These are phyloP conservation scores for Drepana arcuata DNA, from an alignment of 1,140 invertebrate species.

Conservation along the genomic window DNA sequence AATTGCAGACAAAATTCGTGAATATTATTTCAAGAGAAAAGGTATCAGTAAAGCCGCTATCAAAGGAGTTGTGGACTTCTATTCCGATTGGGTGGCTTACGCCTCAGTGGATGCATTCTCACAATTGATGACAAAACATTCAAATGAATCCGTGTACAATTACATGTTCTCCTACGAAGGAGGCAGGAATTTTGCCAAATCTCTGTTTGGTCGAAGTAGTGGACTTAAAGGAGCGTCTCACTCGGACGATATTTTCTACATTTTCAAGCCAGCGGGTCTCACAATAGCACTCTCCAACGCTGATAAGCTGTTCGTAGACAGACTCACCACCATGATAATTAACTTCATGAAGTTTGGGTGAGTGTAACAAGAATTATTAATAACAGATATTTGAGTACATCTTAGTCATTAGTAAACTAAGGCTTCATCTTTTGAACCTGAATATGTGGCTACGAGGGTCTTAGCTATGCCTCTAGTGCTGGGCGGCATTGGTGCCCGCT, in stretches of 20 bases:
- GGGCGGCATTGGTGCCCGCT: too few relatives aligned
- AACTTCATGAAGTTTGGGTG: conserved; percentile 60
- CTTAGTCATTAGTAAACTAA: too few relatives aligned
- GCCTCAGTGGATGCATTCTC: conserved; percentile 35
- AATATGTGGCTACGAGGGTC: too few relatives aligned
- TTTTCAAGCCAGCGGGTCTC: conserved; percentile 49
- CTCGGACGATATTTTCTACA: conserved; percentile 52
- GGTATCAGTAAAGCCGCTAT: conserved; percentile 19
- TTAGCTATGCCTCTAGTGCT: too few relatives aligned
- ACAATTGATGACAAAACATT: conserved; percentile 26
- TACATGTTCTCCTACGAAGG: conserved; percentile 49
- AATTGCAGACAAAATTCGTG: conserved; percentile 24
- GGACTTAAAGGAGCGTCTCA: conserved; percentile 31
- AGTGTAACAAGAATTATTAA: conserved; percentile 8
- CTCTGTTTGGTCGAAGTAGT: conserved; percentile 11
- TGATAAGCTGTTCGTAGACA: conserved; percentile 36
- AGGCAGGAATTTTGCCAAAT: conserved; percentile 38
- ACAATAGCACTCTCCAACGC: conserved; percentile 18
- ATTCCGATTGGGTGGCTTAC: conserved; percentile 48
- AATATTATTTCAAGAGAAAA: conserved; percentile 38
- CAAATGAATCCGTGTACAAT: conserved; percentile 38
- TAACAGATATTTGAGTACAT: too few relatives aligned
- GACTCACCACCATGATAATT: conserved; percentile 34
- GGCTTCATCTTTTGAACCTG: too few relatives aligned
- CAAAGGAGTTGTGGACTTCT: conserved; percentile 28